Percentiles rank a stretch among this genome's conserved stretches.
phyloP scores from a whole-genome alignment of 2,888 invertebrate species.

The Amblyjoppa proteus region DNA sequence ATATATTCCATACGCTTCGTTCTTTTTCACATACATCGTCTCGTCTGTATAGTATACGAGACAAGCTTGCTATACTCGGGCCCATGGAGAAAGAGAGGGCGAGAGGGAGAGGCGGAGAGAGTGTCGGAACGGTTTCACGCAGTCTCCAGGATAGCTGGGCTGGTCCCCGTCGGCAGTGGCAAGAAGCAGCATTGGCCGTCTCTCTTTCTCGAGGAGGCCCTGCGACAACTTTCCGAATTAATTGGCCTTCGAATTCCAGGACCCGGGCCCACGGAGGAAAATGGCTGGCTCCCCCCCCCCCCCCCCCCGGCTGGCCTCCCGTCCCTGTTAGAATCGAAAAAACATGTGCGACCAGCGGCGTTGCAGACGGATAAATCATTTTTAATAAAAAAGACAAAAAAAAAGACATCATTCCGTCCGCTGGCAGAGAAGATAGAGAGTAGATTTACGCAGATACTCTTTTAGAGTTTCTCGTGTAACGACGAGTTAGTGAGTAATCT shows the following conservation, averaged over 20 bases:
- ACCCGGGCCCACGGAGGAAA: conserved; percentile 62
- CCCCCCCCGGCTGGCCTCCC: conserved; percentile 29
- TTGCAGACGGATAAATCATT: conserved; percentile 49
- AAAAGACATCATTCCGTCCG: conserved; percentile 18
- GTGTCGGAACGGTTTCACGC: conserved; percentile 66
- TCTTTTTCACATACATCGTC: conserved; percentile 53
- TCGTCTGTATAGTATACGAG: conserved; percentile 55
- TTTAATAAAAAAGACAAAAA: conserved; percentile 42
- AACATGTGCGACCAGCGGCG: conserved; percentile 44
- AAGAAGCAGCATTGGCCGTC: conserved; percentile 50
- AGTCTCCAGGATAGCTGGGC: conserved; percentile 43
- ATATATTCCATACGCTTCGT: conserved; percentile 39
- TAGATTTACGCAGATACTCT: conserved; percentile 37
- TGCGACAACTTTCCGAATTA: conserved; percentile 70
- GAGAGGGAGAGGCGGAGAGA: conserved; percentile 59
- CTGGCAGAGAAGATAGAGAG: conserved; percentile 1
- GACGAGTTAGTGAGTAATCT: conserved; percentile 64
- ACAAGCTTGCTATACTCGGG: conserved; percentile 61
- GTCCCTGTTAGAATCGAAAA: conserved; percentile 49
- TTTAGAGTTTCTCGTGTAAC: conserved; percentile 57
- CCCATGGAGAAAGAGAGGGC: conserved; percentile 17
- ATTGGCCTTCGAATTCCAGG: conserved; percentile 72
- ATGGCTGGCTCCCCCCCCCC: conserved; percentile 57
- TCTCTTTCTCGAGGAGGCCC: conserved; percentile 54
- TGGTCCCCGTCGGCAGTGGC: conserved; percentile 58